Percentiles rank a stretch among this genome's conserved stretches.
These are phyloP conservation scores for Phrynocephalus guinanensis DNA, from an alignment of 2,797 vertebrate genomes.

Conservation along the genomic window DNA sequence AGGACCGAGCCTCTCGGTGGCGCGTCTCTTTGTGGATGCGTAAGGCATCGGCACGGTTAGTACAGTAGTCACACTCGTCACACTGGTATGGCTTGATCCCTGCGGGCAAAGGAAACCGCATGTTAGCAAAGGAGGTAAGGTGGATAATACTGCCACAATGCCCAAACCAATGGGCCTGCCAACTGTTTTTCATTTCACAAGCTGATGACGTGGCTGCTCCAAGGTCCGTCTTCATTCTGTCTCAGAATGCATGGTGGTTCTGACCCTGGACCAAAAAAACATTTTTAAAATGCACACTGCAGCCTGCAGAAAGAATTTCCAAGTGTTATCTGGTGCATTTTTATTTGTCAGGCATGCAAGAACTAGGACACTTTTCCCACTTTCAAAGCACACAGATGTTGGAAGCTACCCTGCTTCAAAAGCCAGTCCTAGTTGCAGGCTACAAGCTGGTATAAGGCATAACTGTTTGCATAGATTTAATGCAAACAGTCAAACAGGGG, in stretches of 20 bases:
- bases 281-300: background rate
- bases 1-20: slow-evolving; percentile 89
- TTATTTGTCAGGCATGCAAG: background rate
- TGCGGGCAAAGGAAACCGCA: slow-evolving; percentile 52
- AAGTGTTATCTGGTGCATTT: background rate
- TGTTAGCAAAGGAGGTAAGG: background rate
- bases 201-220: background rate
- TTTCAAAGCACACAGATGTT: no score
- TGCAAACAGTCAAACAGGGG: background rate
- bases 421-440: background rate
- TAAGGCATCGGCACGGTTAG: slow-evolving; percentile 92
- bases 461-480: no score
- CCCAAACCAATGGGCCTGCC: background rate
- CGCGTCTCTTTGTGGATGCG: slow-evolving; percentile 91
- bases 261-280: background rate
- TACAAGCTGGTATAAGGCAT: background rate
- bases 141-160: no score
- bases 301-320: background rate
- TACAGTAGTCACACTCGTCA: slow-evolving; percentile 91
- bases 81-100: slow-evolving; percentile 92
- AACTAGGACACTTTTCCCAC: background rate
- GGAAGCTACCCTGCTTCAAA: background rate
- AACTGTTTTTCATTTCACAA: background rate
- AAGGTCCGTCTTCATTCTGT: background rate
- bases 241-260: background rate